Percentiles rank a stretch among this genome's conserved stretches.
Evolutionary conservation across 1,140 invertebrate species (phyloP).

Genomic region (Hesperophylax magnus): DNA sequence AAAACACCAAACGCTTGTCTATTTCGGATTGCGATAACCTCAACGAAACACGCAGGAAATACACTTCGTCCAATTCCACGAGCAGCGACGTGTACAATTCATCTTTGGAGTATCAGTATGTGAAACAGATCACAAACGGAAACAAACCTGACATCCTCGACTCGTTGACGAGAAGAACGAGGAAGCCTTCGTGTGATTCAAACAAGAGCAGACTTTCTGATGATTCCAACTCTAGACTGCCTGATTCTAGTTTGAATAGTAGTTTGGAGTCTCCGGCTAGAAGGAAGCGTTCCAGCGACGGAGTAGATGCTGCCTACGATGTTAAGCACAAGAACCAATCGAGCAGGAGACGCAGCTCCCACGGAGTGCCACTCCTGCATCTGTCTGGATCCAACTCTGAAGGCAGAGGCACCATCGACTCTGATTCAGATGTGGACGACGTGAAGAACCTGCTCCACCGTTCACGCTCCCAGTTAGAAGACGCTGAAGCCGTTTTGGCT

Average conservation of each 20-base stretch:
- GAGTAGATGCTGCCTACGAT: slow-evolving; percentile 65
- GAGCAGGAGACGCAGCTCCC: slow-evolving; percentile 43
- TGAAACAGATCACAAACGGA: slow-evolving; percentile 59
- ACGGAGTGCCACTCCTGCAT: slow-evolving; percentile 31
- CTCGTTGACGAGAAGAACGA: slow-evolving; percentile 63
- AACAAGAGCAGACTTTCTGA: slow-evolving; percentile 49
- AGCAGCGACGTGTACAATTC: slow-evolving; percentile 55
- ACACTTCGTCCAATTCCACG: slow-evolving; percentile 54
- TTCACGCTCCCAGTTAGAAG: slow-evolving; percentile 65
- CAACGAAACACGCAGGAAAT: slow-evolving; percentile 47
- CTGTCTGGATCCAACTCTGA: slow-evolving; percentile 60
- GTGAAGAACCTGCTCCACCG: slow-evolving; percentile 71
- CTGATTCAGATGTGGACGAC: slow-evolving; percentile 78
- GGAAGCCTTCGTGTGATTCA: slow-evolving; percentile 53
- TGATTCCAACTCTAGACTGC: slow-evolving; percentile 40
- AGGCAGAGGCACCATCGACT: slow-evolving; percentile 69
- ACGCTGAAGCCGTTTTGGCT: slow-evolving; percentile 64
- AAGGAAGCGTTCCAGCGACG: slow-evolving; percentile 65
- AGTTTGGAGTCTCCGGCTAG: slow-evolving; percentile 60
- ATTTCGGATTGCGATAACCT: slow-evolving; percentile 51
- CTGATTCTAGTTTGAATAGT: slow-evolving; percentile 63
- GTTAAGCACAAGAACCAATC: slow-evolving; percentile 35
- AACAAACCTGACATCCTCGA: slow-evolving; percentile 66
- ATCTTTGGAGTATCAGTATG: slow-evolving; percentile 52
- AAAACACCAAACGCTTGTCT: slow-evolving; percentile 49